Evolutionary conservation across 1,140 invertebrate genomes (phyloP).

Genomic region (Arctopsyche grandis): DNA sequence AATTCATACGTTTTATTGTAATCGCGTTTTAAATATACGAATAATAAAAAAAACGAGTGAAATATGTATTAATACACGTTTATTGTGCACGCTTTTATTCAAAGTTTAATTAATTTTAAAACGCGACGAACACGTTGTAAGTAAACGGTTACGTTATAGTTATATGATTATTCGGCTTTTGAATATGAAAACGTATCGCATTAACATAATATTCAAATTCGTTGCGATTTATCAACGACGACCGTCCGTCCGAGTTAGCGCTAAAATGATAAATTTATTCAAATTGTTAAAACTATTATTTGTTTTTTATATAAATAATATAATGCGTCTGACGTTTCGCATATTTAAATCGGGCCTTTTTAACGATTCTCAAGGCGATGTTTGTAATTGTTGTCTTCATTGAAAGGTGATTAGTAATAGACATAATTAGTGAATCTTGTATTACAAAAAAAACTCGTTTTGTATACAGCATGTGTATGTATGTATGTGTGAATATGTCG

Average conservation of each 20-base stretch:
- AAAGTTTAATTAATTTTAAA: no score
- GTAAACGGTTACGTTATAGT: no score
- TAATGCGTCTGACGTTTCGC: not conserved
- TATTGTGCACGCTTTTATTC: not conserved
- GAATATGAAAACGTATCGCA: conserved; percentile 1
- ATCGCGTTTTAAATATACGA: no score
- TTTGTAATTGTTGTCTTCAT: not conserved
- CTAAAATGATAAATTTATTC: conserved; percentile 13
- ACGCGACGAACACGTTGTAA: no score
- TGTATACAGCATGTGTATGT: not conserved
- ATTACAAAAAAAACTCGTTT: not conserved
- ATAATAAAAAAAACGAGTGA: no score
- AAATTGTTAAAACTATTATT: conserved; percentile 19
- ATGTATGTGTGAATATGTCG: not conserved
- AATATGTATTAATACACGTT: not conserved
- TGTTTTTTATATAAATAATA: conserved; percentile 22
- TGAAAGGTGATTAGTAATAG: conserved; percentile 4
- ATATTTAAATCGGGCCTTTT: not conserved
- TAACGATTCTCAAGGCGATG: not conserved
- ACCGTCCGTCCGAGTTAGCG: conserved; percentile 16
- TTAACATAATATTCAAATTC: conserved; percentile 22
- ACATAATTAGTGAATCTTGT: not conserved
- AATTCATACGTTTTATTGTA: no score
- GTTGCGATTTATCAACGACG: conserved; percentile 1
- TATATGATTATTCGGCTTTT: not conserved